Percentiles rank a stretch among this genome's conserved stretches.
These are phyloP conservation scores for Caprella mutica DNA, from an alignment of 2,888 invertebrate species.

Conservation along the genomic window DNA sequence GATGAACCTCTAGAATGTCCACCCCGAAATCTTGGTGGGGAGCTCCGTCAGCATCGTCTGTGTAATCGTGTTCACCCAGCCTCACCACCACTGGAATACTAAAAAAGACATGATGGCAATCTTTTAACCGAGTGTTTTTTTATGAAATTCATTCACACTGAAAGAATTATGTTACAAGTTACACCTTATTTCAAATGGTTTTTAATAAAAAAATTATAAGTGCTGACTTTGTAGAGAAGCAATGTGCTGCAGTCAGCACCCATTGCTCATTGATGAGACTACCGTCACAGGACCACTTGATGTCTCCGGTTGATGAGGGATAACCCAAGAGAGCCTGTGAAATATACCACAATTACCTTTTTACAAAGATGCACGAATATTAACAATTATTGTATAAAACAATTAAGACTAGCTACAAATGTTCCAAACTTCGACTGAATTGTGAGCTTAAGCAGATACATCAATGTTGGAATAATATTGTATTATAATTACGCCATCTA, in stretches of 20 bases:
- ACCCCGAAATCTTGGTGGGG: constrained; percentile 13
- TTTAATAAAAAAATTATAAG: not conserved
- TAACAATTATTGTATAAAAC: no score
- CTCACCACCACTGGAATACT: constrained; percentile 12
- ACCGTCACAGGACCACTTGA: constrained; percentile 17
- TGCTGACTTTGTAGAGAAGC: constrained; percentile 9
- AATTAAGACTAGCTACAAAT: no score
- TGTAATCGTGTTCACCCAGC: constrained; percentile 14
- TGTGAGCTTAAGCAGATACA: no score
- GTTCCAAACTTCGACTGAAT: no score
- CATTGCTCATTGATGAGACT: constrained; percentile 16
- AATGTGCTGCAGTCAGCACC: constrained; percentile 15
- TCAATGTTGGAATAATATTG: no score
- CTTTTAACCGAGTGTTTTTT: no score
- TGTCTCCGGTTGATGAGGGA: not conserved
- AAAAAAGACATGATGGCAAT: not conserved
- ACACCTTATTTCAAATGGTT: not conserved
- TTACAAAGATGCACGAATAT: no score
- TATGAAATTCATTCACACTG: not conserved
- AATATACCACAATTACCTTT: no score
- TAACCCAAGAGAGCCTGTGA: constrained; percentile 16
- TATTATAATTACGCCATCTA: no score
- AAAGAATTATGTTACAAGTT: not conserved
- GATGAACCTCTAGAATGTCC: not conserved
- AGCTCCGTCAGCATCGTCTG: constrained; percentile 6